Conservation (phyloP, 2,113 vertebrate genomes). For the Phylloscopus trochiloides region DNA sequence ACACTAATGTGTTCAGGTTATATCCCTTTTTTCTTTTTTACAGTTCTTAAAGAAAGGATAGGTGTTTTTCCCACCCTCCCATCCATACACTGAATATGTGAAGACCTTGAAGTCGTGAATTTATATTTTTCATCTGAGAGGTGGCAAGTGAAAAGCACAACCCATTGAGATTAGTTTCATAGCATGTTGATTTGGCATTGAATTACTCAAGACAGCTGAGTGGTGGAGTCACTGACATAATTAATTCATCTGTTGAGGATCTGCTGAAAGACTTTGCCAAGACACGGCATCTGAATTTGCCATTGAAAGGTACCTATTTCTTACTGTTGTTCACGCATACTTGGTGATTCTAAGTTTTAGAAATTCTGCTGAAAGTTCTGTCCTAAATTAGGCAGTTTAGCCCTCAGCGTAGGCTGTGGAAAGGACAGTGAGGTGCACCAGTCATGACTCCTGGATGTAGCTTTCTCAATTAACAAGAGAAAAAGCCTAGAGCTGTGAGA, state of each 20-base stretch:
- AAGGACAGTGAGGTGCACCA: neutral
- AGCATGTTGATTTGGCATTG: neutral
- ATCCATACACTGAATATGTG: neutral
- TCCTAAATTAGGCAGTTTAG: neutral
- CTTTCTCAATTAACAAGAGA: neutral
- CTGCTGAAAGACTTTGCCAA: neutral
- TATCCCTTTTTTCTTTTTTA: neutral
- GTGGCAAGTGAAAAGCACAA: neutral
- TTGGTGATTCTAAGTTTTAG: neutral
- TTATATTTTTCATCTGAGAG: neutral
- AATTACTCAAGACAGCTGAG: neutral
- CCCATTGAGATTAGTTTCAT: neutral
- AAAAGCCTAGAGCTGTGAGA: neutral
- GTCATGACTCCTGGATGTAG: neutral
- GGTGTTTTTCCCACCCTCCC: neutral
- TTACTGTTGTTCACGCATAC: neutral
- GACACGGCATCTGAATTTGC: neutral
- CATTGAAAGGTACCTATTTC: neutral
- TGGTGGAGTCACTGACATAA: neutral
- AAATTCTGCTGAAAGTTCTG: neutral
- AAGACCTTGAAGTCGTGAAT: neutral
- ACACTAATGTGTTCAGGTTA: neutral
- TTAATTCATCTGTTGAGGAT: neutral
- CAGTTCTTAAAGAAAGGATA: neutral
- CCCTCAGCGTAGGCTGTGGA: neutral